Conservation (phyloP, 2,113 vertebrate species). For the Thermophis baileyi region DNA sequence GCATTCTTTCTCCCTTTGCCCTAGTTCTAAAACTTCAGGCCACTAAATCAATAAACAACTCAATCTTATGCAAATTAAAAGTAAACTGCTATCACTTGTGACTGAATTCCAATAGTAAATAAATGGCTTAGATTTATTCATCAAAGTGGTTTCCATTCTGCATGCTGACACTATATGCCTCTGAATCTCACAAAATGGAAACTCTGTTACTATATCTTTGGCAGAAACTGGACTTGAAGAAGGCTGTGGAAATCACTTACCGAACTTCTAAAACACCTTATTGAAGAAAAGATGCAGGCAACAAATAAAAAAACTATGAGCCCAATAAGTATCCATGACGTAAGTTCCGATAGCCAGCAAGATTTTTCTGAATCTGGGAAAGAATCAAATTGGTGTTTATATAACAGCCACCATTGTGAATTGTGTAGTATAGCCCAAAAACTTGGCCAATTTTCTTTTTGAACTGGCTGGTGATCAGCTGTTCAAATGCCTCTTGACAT, state of each 20-base stretch:
- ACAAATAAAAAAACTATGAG: slow-evolving; percentile 41
- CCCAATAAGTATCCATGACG: slow-evolving; percentile 61
- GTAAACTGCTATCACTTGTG: slow-evolving; percentile 31
- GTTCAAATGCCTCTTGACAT: background rate
- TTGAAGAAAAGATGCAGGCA: slow-evolving; percentile 46
- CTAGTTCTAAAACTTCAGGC: slow-evolving; percentile 15
- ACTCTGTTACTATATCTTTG: background rate
- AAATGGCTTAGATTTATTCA: slow-evolving; percentile 23
- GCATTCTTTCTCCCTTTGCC: background rate
- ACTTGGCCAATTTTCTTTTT: background rate
- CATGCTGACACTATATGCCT: background rate
- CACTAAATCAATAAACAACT: slow-evolving; percentile 50
- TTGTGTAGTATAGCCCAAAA: background rate
- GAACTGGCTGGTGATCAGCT: background rate
- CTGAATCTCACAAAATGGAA: slow-evolving; percentile 34
- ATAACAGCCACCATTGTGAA: background rate
- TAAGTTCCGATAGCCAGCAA: slow-evolving; percentile 43
- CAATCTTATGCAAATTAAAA: slow-evolving; percentile 41
- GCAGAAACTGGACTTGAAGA: background rate
- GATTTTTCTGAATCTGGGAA: slow-evolving; percentile 30
- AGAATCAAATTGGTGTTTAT: background rate
- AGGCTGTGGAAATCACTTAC: slow-evolving; percentile 48
- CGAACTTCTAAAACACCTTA: slow-evolving; percentile 59
- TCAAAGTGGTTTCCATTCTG: slow-evolving; percentile 26
- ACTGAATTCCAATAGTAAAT: slow-evolving; percentile 40